Evolutionary conservation across 2,797 vertebrate species (phyloP), one percentile per base, ranked within the genome.

Genomic region (Balearica regulorum): DNA sequence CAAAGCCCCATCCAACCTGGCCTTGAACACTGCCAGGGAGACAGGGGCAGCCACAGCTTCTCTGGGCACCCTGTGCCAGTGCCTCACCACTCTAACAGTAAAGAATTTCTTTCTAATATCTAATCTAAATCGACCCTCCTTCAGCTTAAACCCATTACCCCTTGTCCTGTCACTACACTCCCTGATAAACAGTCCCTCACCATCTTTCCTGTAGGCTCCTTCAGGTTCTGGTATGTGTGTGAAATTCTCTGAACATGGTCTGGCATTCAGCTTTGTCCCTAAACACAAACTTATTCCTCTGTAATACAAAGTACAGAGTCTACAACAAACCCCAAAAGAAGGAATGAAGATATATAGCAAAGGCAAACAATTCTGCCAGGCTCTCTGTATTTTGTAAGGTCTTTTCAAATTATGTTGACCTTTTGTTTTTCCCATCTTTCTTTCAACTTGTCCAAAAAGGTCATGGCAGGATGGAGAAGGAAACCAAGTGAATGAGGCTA

Each of bases 401-500:
- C 28, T 69, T 44, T 78, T 65, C 53, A 66, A 90, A 93, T 89
- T 4, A 26, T 2, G 5, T 15, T 89, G 90, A 90, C 89, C 88
- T 96, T 96, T 86, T 28, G 13, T 13, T 85, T 88, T 84, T 16
- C 43, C 62, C 44, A 86, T 96, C 46, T 76, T 82, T 93, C 93
- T 92, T 90, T 62, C 64, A 60, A 33, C 48, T 72, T 69, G 48
- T 85, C 79, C 65, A 5, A 41, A 88, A 83, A 91, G 75, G 66
- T 89, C 90, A 66, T 3, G 18, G 54, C 60, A 72, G 70, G 60
- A 66, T 84, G 77, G 66, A 86, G 77, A 69, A 57, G 29, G 2
- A 24, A 61, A 72, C 48, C 33, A 5, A 58, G 53, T 35, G 80
- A 62, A 76, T 16, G 60, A 89, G 64, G 79, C 19, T 77, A 83